A percentile compares a stretch with the other conserved stretches of the same genome.
Conservation (phyloP, 2,113 vertebrate species). For the Macroglossus sobrinus region DNA sequence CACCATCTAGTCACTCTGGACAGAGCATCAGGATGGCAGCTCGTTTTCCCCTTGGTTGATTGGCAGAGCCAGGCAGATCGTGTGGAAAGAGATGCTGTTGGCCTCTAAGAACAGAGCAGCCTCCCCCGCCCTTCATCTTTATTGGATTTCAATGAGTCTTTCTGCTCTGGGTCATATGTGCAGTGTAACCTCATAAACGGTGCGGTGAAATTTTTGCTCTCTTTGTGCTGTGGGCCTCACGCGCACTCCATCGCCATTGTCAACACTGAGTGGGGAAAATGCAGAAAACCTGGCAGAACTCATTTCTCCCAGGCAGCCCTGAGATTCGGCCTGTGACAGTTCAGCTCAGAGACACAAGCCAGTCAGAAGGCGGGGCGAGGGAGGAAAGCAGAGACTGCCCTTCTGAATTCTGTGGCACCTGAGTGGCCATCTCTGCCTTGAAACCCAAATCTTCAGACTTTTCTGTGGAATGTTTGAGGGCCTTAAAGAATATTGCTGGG, state of each 20-base stretch:
- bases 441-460: neutral
- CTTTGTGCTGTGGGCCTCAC: neutral
- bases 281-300: neutral
- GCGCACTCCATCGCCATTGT: accelerated
- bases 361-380: accelerated
- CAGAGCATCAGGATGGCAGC: neutral
- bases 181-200: neutral
- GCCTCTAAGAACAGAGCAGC: accelerated
- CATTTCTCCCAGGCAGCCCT: neutral
- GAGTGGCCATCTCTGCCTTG: neutral
- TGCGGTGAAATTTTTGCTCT: neutral
- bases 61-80: accelerated
- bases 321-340: neutral
- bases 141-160: slow-evolving; percentile 33
- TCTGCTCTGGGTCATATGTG: neutral
- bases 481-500: neutral
- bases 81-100: neutral
- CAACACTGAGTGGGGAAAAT: neutral
- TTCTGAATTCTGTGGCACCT: neutral
- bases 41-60: accelerated
- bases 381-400: neutral
- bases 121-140: neutral
- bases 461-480: neutral
- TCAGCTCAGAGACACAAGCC: neutral
- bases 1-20: slow-evolving; percentile 19